Evolutionary conservation across 1,140 invertebrate species (phyloP).

Genomic region (Dermatophagoides farinae): DNA sequence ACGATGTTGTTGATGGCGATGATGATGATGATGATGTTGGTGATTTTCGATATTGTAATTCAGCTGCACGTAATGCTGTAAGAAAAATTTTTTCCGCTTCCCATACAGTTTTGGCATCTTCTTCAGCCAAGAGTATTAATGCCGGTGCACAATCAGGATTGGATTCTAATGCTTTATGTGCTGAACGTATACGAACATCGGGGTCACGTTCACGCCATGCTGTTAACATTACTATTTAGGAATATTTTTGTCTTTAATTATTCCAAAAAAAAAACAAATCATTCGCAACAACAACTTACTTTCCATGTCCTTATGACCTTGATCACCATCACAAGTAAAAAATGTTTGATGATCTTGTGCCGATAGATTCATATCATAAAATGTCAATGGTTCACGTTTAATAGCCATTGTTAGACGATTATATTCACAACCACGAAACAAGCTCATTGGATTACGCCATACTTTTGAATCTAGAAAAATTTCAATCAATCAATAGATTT

Average conservation of each 20-base stretch:
- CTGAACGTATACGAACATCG: conserved; percentile 68
- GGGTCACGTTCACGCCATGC: conserved; percentile 92
- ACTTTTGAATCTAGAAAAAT: conserved; percentile 61
- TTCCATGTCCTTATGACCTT: conserved; percentile 75
- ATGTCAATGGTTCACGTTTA: conserved; percentile 84
- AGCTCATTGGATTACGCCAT: conserved; percentile 87
- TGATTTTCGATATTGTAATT: conserved; percentile 59
- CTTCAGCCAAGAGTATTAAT: conserved; percentile 83
- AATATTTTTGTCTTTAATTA: conserved; percentile 7
- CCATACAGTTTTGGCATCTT: conserved; percentile 73
- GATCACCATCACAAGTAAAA: conserved; percentile 80
- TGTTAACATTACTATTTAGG: conserved; percentile 62
- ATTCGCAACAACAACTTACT: conserved; percentile 30
- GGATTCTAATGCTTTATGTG: conserved; percentile 66
- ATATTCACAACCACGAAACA: conserved; percentile 90
- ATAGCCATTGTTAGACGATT: conserved; percentile 73
- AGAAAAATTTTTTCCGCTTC: conserved; percentile 69
- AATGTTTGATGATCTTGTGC: conserved; percentile 97
- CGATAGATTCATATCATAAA: conserved; percentile 97
- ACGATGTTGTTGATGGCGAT: no score
- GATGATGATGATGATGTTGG: no score
- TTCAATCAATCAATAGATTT: not conserved
- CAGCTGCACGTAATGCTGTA: conserved; percentile 66
- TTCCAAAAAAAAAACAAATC: not conserved
- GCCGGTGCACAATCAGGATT: conserved; percentile 83